phyloP scores from a whole-genome alignment of 1,140 invertebrate species.

The Cataglyphis hispanica region DNA sequence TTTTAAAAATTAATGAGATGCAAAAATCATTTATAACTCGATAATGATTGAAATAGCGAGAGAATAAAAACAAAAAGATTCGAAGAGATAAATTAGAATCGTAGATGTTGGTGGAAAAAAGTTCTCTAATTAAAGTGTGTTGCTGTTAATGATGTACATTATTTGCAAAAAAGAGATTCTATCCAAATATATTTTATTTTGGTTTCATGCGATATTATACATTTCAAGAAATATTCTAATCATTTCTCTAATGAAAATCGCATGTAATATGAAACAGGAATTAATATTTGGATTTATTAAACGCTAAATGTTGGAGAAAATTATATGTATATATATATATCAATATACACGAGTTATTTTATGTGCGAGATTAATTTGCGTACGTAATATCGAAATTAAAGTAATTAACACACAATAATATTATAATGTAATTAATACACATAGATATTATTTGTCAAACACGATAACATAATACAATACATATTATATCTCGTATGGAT shows the following conservation, averaged over 20 bases:
- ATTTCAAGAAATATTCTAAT: not conserved
- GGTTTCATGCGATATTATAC: not conserved
- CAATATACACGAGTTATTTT: not conserved
- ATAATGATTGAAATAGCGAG: not conserved
- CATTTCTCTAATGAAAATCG: too few species aligned
- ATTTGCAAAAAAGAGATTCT: not conserved
- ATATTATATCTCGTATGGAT: not conserved
- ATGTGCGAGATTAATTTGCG: not conserved
- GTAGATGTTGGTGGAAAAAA: not conserved
- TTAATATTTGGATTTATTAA: not conserved
- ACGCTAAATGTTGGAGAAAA: not conserved
- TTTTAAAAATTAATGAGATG: not conserved
- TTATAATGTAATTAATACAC: not conserved
- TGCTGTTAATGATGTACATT: not conserved
- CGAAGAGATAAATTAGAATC: not conserved
- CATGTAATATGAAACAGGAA: too few species aligned
- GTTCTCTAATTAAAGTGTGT: not conserved
- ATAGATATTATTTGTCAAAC: not conserved
- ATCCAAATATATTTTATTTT: not conserved
- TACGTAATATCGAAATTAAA: not conserved
- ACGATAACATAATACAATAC: not conserved
- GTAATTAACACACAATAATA: too few species aligned
- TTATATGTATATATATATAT: not conserved
- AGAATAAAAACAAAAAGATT: not conserved
- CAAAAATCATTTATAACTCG: not conserved